Evolutionary conservation across 2,113 vertebrate species (phyloP).

Genomic region (Saccopteryx leptura): DNA sequence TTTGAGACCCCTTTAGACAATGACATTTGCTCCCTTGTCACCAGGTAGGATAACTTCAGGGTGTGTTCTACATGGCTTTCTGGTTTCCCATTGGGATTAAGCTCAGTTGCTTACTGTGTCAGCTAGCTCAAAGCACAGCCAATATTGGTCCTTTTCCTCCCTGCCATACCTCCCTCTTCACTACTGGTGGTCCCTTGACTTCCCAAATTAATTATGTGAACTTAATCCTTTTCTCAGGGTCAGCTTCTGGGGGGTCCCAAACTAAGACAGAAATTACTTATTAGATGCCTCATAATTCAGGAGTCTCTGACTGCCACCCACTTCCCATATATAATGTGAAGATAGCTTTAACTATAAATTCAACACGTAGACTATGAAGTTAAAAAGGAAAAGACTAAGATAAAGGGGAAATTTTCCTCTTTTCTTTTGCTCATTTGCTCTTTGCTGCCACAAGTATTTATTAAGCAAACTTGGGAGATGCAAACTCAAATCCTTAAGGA

Average conservation of each 20-base stretch:
- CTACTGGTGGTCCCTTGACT: not conserved
- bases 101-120: not conserved
- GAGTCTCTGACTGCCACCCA: not conserved
- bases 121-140: not conserved
- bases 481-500: slow-evolving; percentile 21
- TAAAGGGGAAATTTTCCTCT: not conserved
- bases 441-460: not conserved
- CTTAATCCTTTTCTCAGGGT: not conserved
- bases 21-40: not conserved
- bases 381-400: not conserved
- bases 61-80: not conserved
- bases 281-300: not conserved
- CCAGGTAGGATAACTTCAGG: not conserved
- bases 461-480: not conserved
- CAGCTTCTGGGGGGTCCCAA: not conserved
- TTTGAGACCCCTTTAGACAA: too few relatives aligned
- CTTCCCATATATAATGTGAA: not conserved
- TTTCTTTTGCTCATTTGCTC: not conserved
- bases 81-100: not conserved
- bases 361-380: not conserved
- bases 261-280: not conserved
- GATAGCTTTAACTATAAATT: not conserved
- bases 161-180: not conserved
- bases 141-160: not conserved
- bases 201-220: not conserved